Evolutionary conservation across 2,797 vertebrate species (phyloP), one percentile per base, ranked within the genome.

Genomic region (Lepilemur septentrionalis): DNA sequence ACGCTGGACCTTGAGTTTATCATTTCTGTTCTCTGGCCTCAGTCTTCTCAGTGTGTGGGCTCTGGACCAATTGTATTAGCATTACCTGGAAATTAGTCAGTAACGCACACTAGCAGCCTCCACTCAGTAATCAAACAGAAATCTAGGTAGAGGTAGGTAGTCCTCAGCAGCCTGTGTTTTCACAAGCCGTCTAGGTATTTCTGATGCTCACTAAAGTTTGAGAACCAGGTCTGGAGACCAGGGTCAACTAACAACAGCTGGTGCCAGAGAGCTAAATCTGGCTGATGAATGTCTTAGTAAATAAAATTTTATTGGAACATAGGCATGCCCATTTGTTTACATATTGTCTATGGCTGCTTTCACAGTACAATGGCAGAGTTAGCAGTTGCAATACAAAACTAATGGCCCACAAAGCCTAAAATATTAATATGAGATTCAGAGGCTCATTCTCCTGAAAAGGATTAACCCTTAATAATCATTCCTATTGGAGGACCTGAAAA

Each of bases 341-440:
- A 5, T 87, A n/a, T 20, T 32, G 2, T 30, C 38, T 32, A 4
- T 35, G 55, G 3, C 7, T 48, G 2, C 22, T 50, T 55, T 88
- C 17, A n/a, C 3, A 65, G 14, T 13, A 6, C 14, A n/a, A 0
- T 3, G 12, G 15, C 2, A 18, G 50, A 28, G 12, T 69, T 38
- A 55, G n/a, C 3, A 28, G 8, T 86, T 63, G 38, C 38, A 67
- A 15, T 30, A 23, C 0, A 75, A 43, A 80, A 38, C 2, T 1
- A 59, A 52, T 18, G 22, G 13, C 2, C 23, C 52, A n/a, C 12
- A 23, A 52, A 75, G 4, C 23, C 22, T 41, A 28, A 65, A 32
- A 55, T 17, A 32, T 69, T 86, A 82, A 50, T 52, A 38, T 41
- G 72, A 82, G 10, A 91, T 65, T 85, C 73, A n/a, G 17, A 76